Base-by-base conservation (phyloP, 2,797 vertebrate genomes). In the Microctenopoma lineatum region DNA sequence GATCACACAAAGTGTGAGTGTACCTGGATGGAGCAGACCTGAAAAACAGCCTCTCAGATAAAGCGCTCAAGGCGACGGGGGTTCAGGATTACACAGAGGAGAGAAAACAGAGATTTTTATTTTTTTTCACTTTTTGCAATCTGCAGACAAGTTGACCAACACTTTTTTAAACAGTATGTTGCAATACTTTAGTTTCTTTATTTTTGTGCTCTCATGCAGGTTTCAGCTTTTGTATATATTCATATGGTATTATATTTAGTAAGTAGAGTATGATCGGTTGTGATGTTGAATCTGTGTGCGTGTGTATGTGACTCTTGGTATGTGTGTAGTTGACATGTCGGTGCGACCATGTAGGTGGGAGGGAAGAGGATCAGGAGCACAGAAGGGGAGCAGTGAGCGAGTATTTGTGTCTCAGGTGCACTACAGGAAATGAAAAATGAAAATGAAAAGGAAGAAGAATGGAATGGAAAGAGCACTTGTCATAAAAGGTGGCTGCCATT, bases 361-460 rank as follows among this genome's bases (percentile, higher is more conserved):
- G 56, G 58, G 3, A 36, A 46, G 53, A 15, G 27, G 59, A 57
- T 47, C 7, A 29, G 44, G 45, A 70, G 70, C 47, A 13, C 39
- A 59, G 25, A 47, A 36, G 27, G 50, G 67, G 58, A 16, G 64
- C 4, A 32, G 41, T 3, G 51, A 53, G 60, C 0, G 38, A 76
- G 59, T 61, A 34, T 84, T 59, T 82, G 73, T 77, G 87, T 91
- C 90, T 89, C 89, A 94, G 90, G 90, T 93, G 92, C 85, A 66
- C 73, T 76, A 81, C 83, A 90, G 90, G 83, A 93, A 92, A 93
- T 91, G 81, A 91, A 89, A 92, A 92, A 90, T 66, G 74, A 80
- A 91, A 90, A 88, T 67, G 74, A 74, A 84, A 75, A 75, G 56
- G 53, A 66, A 65, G 62, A 36, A 77, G 55, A 80, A 79, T 36